Evolutionary conservation across 2,888 invertebrate genomes (phyloP), one percentile per base, ranked within the genome.

Genomic region (Amblyjoppa proteus): DNA sequence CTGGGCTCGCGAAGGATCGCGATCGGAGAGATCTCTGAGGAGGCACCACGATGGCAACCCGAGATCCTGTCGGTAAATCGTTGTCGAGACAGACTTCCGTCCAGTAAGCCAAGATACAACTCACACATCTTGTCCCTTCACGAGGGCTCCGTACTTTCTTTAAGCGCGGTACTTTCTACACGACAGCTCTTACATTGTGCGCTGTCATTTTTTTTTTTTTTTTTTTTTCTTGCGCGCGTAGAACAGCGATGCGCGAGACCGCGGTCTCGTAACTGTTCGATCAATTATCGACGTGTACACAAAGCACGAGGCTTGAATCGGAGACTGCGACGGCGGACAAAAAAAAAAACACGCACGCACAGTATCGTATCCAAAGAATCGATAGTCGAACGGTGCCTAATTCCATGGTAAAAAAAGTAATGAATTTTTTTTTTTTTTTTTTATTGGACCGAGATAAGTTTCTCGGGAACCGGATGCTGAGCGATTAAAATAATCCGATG

Each of bases 401-500:
- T 45, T 45, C 13, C 3, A 13, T 45, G 13, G 45, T 45, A 45
- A 13, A 45, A 13, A 25, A 25, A 28, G 11, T 28, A 58, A 58
- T 28, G 58, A 45, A 45, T 3, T 45, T 45, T 45, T 20, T 51
- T 31, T 3, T 45, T 45, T 45, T 20, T 51, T 31, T 70, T 51
- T 11, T 3, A 11, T 5, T 9, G 34, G 64, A 16, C 34, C 28
- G 70, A 6, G 49, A 16, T 16, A 4, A 49, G 41, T 71, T 51
- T 64, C 64, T 51, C 25, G 34, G 25, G n/a, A 38, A 16, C 16
- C 20, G 41, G 25, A 64, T 61, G 31, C 31, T 61, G 38, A 68
- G 25, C 20, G 53, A 28, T 58, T 58, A 75, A 75, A 75, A 75
- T 49, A 74, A 75, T 25, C 69, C 58, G 68, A 81, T 66, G 61